These are phyloP conservation scores for Madoqua kirkii DNA, from an alignment of 2,113 vertebrate genomes.

Conservation along the genomic window DNA sequence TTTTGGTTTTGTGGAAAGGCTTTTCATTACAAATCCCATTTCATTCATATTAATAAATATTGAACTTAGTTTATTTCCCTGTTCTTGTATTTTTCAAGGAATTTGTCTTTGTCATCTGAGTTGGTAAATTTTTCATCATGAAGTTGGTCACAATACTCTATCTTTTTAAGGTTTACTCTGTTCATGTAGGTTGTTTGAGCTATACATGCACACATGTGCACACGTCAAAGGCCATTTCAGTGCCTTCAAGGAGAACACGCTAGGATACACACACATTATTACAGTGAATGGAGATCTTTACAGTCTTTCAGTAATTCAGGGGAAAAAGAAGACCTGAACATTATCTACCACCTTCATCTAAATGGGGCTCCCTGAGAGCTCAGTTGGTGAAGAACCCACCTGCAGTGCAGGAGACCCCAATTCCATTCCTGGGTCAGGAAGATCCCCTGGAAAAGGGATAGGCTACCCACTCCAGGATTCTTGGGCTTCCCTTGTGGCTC, in stretches of 20 bases:
- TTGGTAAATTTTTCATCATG: neutral
- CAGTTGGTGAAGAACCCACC: neutral
- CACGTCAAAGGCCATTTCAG: neutral
- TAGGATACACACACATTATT: neutral
- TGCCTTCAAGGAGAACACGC: neutral
- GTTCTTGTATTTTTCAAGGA: neutral
- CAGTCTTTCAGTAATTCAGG: neutral
- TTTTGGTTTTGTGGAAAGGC: neutral
- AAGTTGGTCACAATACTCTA: neutral
- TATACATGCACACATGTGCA: neutral
- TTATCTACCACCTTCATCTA: neutral
- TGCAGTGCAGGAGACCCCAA: neutral
- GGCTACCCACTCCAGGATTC: neutral
- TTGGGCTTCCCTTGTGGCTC: neutral
- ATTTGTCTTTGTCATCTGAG: neutral
- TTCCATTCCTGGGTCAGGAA: neutral
- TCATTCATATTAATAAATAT: neutral
- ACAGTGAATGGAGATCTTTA: neutral
- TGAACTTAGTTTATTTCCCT: neutral
- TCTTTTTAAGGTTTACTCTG: neutral
- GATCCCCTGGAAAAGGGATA: neutral
- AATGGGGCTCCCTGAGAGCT: neutral
- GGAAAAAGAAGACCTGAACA: neutral
- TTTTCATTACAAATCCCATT: neutral
- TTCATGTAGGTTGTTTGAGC: neutral